phyloP scores from a whole-genome alignment of 2,797 vertebrate genomes.

The Platalea minor region DNA sequence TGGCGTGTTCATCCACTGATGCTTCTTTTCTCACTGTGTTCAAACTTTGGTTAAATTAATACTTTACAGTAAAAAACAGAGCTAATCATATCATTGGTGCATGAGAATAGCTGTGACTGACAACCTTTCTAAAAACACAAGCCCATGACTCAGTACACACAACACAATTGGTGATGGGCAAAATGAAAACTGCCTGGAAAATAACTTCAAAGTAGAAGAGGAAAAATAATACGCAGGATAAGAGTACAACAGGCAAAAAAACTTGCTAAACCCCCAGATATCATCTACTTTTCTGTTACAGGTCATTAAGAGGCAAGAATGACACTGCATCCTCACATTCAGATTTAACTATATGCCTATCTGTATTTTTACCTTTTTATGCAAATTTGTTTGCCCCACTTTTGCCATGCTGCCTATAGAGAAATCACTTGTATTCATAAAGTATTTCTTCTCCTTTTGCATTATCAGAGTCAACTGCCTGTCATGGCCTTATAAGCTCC shows the following conservation, averaged over 20 bases:
- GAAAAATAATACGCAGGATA: neutral
- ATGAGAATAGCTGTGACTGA: conserved; percentile 37
- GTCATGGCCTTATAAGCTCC: neutral
- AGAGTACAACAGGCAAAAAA: neutral
- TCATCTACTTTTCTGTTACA: neutral
- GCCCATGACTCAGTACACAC: conserved; percentile 26
- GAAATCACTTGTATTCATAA: neutral
- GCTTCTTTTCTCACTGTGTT: neutral
- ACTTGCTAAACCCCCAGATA: neutral
- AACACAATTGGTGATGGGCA: neutral
- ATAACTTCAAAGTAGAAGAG: neutral
- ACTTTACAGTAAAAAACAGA: conserved; percentile 1
- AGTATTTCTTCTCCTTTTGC: neutral
- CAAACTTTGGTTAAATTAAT: conserved; percentile 40
- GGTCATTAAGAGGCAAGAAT: neutral
- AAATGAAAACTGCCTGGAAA: conserved; percentile 33
- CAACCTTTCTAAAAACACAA: conserved; percentile 34
- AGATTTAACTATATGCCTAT: neutral
- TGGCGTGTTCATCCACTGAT: neutral
- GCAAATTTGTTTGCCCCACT: neutral
- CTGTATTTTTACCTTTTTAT: neutral
- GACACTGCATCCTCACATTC: neutral
- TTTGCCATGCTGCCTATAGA: neutral
- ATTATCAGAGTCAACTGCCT: neutral
- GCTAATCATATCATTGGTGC: neutral